These are phyloP conservation scores for Megamerina dolium DNA, from an alignment of 2,888 invertebrate species.

Conservation along the genomic window DNA sequence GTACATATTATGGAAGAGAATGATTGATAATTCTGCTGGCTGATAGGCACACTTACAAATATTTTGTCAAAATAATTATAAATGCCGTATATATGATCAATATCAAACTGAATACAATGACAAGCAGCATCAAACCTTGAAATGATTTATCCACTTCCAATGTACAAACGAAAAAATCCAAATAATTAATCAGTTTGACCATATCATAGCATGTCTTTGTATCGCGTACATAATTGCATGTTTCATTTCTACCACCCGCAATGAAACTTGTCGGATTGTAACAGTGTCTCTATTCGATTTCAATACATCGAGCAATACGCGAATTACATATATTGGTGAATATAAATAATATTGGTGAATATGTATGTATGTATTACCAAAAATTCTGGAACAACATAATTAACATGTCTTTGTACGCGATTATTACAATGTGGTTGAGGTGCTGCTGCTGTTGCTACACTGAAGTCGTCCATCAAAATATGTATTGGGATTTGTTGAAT, in stretches of 20 bases:
- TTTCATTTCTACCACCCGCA: not conserved
- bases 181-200: slow-evolving; percentile 9
- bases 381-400: not conserved
- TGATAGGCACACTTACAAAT: slow-evolving; percentile 15
- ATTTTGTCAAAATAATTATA: slow-evolving; percentile 2
- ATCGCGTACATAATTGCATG: slow-evolving; percentile 5
- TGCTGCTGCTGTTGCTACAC: too few species aligned
- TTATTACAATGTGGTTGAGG: too few species aligned
- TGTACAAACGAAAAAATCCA: slow-evolving; percentile 6
- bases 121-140: not conserved
- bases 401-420: not conserved
- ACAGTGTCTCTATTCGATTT: slow-evolving; percentile 3
- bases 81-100: not conserved
- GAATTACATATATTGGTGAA: too few species aligned
- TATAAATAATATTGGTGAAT: not conserved
- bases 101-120: not conserved
- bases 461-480: too few species aligned
- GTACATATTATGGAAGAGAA: not conserved
- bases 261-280: not conserved
- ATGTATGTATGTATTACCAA: not conserved
- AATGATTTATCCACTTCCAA: not conserved
- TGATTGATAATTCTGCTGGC: not conserved
- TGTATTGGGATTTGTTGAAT: too few species aligned
- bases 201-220: slow-evolving; percentile 5
- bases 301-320: too few species aligned